Base-by-base conservation (phyloP, 2,797 vertebrate species). In the Hemibagrus guttatus region DNA sequence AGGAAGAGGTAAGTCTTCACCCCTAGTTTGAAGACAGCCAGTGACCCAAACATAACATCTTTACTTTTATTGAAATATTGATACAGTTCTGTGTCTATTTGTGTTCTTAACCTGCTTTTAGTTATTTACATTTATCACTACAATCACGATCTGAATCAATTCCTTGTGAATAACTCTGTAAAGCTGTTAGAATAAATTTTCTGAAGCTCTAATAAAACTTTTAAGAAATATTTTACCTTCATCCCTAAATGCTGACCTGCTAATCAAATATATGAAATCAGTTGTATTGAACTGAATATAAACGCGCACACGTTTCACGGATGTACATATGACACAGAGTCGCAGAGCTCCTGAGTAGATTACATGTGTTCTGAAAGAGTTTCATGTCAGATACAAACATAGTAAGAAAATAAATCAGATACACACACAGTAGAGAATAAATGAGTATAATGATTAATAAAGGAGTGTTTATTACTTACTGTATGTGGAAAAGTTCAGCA, bases 401-500 rank as follows among this genome's bases (percentile, higher is more conserved):
- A 46, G 46, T 49, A 49, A 49, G 9, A 9, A 9, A 49, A 49
- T 49, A 49, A 49, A 49, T 49, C 46, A 49, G 1, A 9, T 9
- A 49, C 35, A 39, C 46, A 49, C 46, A 49, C 46, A 49, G 7
- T 49, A 49, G 9, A 9, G 46, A 8, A 49, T 49, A 81, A 86
- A 39, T 17, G 46, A 78, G n/a, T 31, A 13, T 13, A n/a, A 72
- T 13, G 39, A 19, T 54, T 28, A 49, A 35, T 17, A 68, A 69
- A 76, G 35, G 4, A 63, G 63, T 61, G 84, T 12, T 9, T 58
- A 19, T 31, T 94, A 97, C 97, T 98, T 92, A 98, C 97, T 94
- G 89, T 93, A 94, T 71, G 90, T 91, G 58, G 92, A 87, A 90
- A 80, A 42, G 31, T 46, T 59, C 28, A 96, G 92, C 75, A 93